Percentiles rank a stretch among this genome's conserved stretches.
Conservation (phyloP, 2,113 vertebrate species). For the Trochalopteron elliotii region DNA sequence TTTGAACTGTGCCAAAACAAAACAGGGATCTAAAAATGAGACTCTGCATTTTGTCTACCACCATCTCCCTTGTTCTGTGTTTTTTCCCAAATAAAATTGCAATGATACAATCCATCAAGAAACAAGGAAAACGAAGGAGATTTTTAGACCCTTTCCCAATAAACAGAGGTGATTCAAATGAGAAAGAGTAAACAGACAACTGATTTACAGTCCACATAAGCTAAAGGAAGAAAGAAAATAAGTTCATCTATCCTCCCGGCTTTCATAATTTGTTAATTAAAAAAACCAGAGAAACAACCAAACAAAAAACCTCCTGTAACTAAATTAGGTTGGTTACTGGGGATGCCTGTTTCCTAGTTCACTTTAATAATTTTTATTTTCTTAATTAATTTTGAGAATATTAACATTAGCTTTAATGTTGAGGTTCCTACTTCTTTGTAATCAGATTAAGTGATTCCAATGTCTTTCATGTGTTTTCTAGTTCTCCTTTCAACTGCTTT, state of each 20-base stretch:
- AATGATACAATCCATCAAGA: neutral
- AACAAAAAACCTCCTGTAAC: neutral
- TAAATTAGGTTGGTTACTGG: neutral
- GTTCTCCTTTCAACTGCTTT: conserved; percentile 32
- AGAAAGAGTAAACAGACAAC: neutral
- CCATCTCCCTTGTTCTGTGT: neutral
- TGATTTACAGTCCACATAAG: neutral
- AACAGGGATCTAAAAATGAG: neutral
- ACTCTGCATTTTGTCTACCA: neutral
- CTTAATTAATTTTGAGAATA: conserved; percentile 48
- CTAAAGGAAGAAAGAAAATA: neutral
- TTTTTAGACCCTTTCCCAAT: neutral
- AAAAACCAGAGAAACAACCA: neutral
- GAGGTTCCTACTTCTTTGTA: conserved; percentile 20
- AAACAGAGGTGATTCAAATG: neutral
- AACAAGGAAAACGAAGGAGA: neutral
- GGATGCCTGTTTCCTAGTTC: neutral
- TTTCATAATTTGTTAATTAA: neutral
- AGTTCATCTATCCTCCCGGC: neutral
- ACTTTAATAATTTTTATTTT: conserved; percentile 31
- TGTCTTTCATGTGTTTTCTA: conserved; percentile 48
- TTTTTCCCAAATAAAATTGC: neutral
- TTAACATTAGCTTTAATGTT: conserved; percentile 31
- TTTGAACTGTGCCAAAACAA: neutral
- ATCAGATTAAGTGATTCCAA: conserved; percentile 29